These are phyloP conservation scores for Rhabdornis inornatus DNA, from an alignment of 2,113 vertebrate species.

Conservation along the genomic window DNA sequence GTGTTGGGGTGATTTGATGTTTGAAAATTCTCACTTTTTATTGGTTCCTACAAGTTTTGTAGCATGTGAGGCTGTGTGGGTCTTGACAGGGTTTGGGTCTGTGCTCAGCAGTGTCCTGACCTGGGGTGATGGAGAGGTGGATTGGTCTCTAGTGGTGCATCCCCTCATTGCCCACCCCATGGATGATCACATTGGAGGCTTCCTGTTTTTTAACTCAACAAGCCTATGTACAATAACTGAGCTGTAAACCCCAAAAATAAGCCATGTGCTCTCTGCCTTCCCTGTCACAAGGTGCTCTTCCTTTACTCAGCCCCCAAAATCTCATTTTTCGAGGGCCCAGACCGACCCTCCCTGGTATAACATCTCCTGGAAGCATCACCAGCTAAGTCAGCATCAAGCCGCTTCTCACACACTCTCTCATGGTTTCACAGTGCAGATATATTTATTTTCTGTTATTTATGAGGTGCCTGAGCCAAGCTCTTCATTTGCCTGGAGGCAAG, in stretches of 20 bases:
- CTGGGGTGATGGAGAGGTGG: neutral
- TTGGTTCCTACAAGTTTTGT: rapidly evolving
- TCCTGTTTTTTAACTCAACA: neutral
- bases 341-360: neutral
- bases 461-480: neutral
- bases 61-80: rapidly evolving
- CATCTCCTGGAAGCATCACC: neutral
- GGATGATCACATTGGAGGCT: neutral
- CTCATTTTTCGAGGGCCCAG: neutral
- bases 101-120: neutral
- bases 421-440: neutral
- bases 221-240: neutral
- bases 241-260: neutral
- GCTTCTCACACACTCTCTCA: neutral
- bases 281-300: neutral
- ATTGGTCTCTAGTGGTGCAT: rapidly evolving
- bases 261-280: neutral
- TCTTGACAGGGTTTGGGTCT: rapidly evolving
- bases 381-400: neutral
- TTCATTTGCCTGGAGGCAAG: neutral
- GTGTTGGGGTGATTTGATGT: neutral
- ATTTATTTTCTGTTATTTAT: neutral
- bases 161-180: neutral
- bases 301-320: neutral
- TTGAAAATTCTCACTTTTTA: neutral